Evolutionary conservation across 2,797 vertebrate species (phyloP).

Genomic region (Gobio occitaniae): DNA sequence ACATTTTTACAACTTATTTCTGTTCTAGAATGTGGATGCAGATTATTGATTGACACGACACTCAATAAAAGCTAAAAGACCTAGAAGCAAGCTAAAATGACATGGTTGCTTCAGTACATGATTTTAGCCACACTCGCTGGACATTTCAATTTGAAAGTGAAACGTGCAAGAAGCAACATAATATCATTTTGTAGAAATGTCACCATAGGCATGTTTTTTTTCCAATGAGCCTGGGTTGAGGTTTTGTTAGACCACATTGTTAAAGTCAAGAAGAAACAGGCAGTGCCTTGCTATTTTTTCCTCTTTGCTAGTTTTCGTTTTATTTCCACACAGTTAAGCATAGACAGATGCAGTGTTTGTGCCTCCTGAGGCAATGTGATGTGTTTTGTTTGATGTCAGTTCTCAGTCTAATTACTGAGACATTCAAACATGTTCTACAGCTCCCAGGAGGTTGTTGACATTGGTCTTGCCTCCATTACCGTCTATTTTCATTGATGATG

Average conservation of each 20-base stretch:
- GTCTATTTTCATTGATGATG: constrained; percentile 3
- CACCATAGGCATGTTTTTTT: neutral
- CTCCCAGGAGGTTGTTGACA: constrained; percentile 1
- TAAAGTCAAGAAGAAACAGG: neutral
- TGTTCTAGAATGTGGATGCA: neutral
- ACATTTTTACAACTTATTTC: neutral
- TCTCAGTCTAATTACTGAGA: constrained; percentile 21
- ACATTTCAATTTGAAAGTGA: neutral
- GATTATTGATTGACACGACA: neutral
- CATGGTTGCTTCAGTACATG: neutral
- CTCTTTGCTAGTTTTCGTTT: neutral
- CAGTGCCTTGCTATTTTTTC: neutral
- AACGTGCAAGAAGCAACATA: neutral
- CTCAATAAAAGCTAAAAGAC: neutral
- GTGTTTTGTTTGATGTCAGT: constrained; percentile 20
- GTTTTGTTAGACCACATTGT: neutral
- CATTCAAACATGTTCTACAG: constrained; percentile 3
- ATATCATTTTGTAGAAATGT: neutral
- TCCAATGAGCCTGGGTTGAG: neutral
- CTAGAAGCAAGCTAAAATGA: neutral
- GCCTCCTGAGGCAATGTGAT: neutral
- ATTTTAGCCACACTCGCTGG: neutral
- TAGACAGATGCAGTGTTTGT: neutral
- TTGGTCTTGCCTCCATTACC: constrained; percentile 3
- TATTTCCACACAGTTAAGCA: constrained; percentile 6